Base-by-base conservation (phyloP, 1,140 invertebrate genomes). In the Patella vulgata region DNA sequence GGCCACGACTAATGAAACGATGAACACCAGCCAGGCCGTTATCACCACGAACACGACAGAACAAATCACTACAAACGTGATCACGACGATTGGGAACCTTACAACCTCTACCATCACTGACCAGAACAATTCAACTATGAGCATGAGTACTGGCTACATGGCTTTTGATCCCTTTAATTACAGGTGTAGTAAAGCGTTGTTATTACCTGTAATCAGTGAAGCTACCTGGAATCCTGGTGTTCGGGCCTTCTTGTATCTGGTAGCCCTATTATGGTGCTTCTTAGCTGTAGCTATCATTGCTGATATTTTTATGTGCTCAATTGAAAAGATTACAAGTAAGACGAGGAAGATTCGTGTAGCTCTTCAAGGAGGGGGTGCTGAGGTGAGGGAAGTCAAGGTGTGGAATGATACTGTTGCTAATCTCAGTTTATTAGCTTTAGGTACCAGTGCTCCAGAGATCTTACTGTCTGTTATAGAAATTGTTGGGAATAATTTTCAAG, bases 281-380 rank as follows among this genome's bases (percentile, higher is more conserved):
- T 58, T 87, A 6, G 86, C 85, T 11, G 74, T 90, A 11, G 86
- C 89, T 43, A 90, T 90, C 58, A 85, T 90, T 3, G 86, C 87
- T n/a, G 87, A 88, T 70, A 81, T 85, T 59, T 89, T 90, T 71
- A 89, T 90, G 88, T 86, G 87, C 48, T 82, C 88, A 47, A 90
- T 90, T 57, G 89, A 90, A 75, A 87, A 87, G 68, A 90, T 90
- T 65, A 90, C 89, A 0, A 88, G 87, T 73, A 89, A 89, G 78
- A 90, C 88, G 3, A 80, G 84, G 43, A 87, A 86, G 59, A 84
- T 89, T 25, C 70, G 75, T 48, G 69, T 84, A 1, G 70, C 81
- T 17, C 71, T 80, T 71, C 53, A 77, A 0, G 68, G 75, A 65
- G 42, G 73, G 9, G 67, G 70, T 53, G 68, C 55, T 21, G 63